These are phyloP conservation scores for Tribolium madens DNA, from an alignment of 1,140 invertebrate species.

Conservation along the genomic window DNA sequence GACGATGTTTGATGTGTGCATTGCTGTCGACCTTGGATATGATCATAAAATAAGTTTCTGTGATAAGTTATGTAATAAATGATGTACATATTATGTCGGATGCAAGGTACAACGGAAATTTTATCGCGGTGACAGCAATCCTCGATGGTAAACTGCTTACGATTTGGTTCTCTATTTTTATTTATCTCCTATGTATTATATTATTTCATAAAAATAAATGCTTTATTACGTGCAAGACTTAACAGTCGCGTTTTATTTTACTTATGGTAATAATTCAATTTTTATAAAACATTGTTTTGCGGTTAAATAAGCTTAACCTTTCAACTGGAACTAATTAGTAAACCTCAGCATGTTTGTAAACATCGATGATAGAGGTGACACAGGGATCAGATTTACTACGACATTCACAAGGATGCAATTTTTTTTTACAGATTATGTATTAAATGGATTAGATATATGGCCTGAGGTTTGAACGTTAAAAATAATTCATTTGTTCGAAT, in stretches of 20 bases:
- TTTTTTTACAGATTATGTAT: too few species aligned
- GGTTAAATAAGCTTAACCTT: constrained; percentile 1
- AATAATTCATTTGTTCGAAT: too few species aligned
- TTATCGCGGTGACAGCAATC: constrained; percentile 18
- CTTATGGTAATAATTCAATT: background rate
- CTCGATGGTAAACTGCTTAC: constrained; percentile 20
- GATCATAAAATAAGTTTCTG: constrained; percentile 27
- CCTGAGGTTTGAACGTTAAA: too few species aligned
- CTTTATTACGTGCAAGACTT: constrained; percentile 39
- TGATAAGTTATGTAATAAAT: constrained; percentile 41
- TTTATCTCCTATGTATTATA: constrained; percentile 39
- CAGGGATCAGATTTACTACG: background rate
- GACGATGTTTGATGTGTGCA: background rate
- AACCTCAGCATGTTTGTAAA: background rate
- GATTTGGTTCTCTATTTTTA: constrained; percentile 15
- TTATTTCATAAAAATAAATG: constrained; percentile 38
- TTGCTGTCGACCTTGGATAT: constrained; percentile 35
- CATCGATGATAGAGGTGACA: constrained; percentile 4
- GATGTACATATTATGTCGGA: background rate
- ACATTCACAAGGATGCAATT: background rate
- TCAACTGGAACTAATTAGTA: background rate
- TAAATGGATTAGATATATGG: too few species aligned
- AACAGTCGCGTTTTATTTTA: background rate
- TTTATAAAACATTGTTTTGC: background rate
- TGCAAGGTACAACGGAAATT: constrained; percentile 18